Percentiles rank a stretch among this genome's conserved stretches.
phyloP scores from a whole-genome alignment of 2,888 invertebrate species.

The Lingula anatina region DNA sequence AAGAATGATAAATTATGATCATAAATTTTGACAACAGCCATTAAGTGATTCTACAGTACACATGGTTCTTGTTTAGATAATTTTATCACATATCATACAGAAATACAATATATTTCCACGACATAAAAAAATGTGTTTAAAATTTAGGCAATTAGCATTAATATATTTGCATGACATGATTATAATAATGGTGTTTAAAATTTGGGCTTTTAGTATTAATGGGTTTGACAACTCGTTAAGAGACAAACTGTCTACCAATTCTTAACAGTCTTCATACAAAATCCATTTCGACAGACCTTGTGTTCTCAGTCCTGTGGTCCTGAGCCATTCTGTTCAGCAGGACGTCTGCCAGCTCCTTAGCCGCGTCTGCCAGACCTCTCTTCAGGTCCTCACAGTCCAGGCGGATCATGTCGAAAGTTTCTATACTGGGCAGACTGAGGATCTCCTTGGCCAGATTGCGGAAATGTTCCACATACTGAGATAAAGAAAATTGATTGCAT shows the following conservation, averaged over 20 bases:
- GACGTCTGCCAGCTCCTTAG: conserved; percentile 41
- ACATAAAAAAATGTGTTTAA: too few relatives aligned
- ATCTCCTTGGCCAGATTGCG: conserved; percentile 44
- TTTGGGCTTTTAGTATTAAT: too few relatives aligned
- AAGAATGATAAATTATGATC: too few relatives aligned
- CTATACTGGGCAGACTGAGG: conserved; percentile 46
- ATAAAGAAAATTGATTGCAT: conserved; percentile 8
- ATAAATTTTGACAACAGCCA: neutral
- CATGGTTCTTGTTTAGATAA: too few relatives aligned
- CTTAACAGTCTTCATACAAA: neutral
- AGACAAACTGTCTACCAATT: neutral
- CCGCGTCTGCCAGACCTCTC: conserved; percentile 45
- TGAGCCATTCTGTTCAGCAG: conserved; percentile 45
- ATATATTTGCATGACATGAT: neutral
- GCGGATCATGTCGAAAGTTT: conserved; percentile 51
- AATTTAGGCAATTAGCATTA: too few relatives aligned
- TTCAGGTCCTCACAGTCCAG: conserved; percentile 53
- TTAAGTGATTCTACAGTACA: neutral
- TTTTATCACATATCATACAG: too few relatives aligned
- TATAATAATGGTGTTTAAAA: too few relatives aligned
- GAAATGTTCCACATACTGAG: conserved; percentile 48
- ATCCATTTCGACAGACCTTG: conserved; percentile 33
- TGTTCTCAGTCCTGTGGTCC: conserved; percentile 47
- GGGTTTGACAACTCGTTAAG: too few relatives aligned
- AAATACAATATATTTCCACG: too few relatives aligned